A percentile compares a stretch with the other conserved stretches of the same genome.
Conservation (phyloP, 2,113 vertebrate genomes). For the Lynx canadensis region DNA sequence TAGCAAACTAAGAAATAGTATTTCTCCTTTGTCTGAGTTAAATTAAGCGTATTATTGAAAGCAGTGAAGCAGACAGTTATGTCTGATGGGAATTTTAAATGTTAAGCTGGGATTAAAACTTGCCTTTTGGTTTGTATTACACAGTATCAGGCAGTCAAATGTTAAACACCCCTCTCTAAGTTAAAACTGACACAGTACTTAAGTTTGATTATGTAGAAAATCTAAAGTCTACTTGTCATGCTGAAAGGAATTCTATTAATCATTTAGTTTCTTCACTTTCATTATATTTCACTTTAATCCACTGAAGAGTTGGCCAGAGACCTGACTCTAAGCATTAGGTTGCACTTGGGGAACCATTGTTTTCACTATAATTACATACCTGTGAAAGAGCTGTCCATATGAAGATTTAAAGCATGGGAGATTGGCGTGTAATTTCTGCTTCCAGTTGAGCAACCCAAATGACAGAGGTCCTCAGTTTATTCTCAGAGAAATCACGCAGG, state of each 20-base stretch:
- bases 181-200: conserved; percentile 81
- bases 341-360: conserved; percentile 22
- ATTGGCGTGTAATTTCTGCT: conserved; percentile 62
- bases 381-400: conserved; percentile 43
- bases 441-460: conserved; percentile 59
- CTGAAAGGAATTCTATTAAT: conserved; percentile 61
- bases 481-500: conserved; percentile 53
- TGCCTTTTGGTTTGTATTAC: conserved; percentile 74
- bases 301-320: conserved; percentile 40
- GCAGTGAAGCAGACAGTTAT: conserved; percentile 78
- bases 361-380: conserved; percentile 66
- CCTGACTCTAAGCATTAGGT: conserved; percentile 48
- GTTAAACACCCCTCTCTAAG: conserved; percentile 63
- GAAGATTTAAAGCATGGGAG: conserved; percentile 59
- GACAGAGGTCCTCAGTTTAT: conserved; percentile 42
- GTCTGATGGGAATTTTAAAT: conserved; percentile 76
- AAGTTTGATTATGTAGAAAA: conserved; percentile 70
- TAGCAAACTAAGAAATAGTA: conserved; percentile 69
- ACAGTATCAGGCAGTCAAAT: conserved; percentile 64
- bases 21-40: conserved; percentile 82
- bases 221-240: conserved; percentile 52
- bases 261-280: conserved; percentile 58
- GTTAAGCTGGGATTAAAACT: conserved; percentile 77
- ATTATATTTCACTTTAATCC: conserved; percentile 52
- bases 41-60: conserved; percentile 83